Evolutionary conservation across 2,888 invertebrate genomes (phyloP).

Genomic region (Drosophila kuntzei): DNA sequence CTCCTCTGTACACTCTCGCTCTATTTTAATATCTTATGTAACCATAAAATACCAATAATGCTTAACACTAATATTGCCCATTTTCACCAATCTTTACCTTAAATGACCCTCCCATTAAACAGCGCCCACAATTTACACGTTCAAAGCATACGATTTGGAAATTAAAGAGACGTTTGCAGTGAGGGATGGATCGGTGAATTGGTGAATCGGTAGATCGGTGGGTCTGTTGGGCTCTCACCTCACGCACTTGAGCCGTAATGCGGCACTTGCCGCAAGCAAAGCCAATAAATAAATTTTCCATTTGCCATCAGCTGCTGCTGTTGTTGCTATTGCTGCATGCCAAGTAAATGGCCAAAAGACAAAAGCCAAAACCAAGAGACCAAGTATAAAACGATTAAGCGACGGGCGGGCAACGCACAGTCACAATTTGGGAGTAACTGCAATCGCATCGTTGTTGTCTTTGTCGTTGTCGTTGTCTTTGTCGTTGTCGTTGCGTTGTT

Average conservation of each 20-base stretch:
- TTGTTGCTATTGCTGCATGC: conserved; percentile 14
- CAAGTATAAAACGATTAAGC: conserved; percentile 61
- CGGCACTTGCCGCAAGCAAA: not conserved
- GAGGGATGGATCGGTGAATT: no score
- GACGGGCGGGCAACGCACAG: conserved; percentile 57
- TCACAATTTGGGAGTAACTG: conserved; percentile 42
- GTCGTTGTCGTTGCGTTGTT: not conserved
- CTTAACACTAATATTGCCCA: no score
- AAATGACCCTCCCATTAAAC: no score
- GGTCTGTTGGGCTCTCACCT: not conserved
- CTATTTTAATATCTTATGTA: not conserved
- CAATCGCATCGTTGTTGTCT: conserved; percentile 32
- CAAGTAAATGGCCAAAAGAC: conserved; percentile 41
- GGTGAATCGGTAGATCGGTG: not conserved
- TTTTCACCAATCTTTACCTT: not conserved
- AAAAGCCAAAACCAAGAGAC: conserved; percentile 6
- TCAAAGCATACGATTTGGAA: not conserved
- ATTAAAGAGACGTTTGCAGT: not conserved
- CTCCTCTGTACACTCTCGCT: not conserved
- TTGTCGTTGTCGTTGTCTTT: not conserved
- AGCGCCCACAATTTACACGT: not conserved
- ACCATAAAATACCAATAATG: no score
- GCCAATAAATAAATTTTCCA: conserved; percentile 52
- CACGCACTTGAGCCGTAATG: conserved; percentile 21
- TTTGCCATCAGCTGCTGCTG: conserved; percentile 28